Evolutionary conservation across 2,797 vertebrate genomes (phyloP).

Genomic region (Gallinago stenura): DNA sequence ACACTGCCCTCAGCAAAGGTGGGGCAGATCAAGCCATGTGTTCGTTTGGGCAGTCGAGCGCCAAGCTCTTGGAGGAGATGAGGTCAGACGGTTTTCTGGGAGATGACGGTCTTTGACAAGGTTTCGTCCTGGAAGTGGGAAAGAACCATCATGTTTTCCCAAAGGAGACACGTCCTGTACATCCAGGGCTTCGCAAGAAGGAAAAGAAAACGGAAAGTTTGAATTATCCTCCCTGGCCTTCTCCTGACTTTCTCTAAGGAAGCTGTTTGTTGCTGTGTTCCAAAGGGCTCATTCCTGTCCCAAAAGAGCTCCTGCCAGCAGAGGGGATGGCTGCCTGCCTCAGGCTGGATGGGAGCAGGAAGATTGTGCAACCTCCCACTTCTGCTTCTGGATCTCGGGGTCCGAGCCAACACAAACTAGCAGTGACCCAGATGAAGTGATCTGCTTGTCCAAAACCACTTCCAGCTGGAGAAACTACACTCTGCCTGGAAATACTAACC

Average conservation of each 20-base stretch:
- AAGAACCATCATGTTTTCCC: not conserved
- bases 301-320: not conserved
- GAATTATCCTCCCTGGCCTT: not conserved
- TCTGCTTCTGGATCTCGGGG: not conserved
- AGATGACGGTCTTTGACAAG: not conserved
- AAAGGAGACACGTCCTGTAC: not conserved
- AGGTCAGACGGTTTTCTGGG: not conserved
- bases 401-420: not conserved
- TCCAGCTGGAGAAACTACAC: not conserved
- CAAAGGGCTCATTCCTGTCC: not conserved
- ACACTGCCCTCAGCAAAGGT: not conserved
- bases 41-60: fast-evolving
- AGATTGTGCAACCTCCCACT: not conserved
- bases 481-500: not conserved
- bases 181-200: not conserved
- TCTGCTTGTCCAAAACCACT: not conserved
- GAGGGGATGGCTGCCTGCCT: not conserved
- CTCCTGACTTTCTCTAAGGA: not conserved
- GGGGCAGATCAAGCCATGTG: fast-evolving
- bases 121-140: not conserved
- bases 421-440: not conserved
- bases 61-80: not conserved
- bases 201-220: not conserved
- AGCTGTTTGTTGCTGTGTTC: not conserved
- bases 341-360: fast-evolving